phyloP scores from a whole-genome alignment of 2,797 vertebrate genomes.

The Peromyscus attwateri region DNA sequence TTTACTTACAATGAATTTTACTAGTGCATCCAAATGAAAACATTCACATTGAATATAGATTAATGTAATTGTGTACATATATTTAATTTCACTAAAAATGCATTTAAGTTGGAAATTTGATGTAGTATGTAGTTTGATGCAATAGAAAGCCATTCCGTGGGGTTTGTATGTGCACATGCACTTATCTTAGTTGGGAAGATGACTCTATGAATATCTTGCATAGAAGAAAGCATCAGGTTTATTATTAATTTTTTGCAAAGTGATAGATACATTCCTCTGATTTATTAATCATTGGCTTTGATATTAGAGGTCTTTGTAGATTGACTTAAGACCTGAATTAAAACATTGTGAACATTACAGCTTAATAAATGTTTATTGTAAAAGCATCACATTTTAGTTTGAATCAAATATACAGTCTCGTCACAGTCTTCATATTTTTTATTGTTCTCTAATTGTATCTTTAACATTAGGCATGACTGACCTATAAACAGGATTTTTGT shows the following conservation, averaged over 20 bases:
- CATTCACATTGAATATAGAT: neutral
- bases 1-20: neutral
- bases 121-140: constrained; percentile 67
- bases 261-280: constrained; percentile 82
- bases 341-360: constrained; percentile 84
- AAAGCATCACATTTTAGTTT: constrained; percentile 14
- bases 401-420: neutral
- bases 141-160: constrained; percentile 46
- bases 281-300: constrained; percentile 80
- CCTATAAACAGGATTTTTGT: neutral
- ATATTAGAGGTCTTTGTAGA: constrained; percentile 84
- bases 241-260: constrained; percentile 74
- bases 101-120: neutral
- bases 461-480: neutral
- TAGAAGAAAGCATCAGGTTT: constrained; percentile 66
- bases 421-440: neutral
- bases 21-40: neutral
- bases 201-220: constrained; percentile 55
- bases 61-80: neutral
- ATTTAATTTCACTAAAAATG: neutral
- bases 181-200: constrained; percentile 29
- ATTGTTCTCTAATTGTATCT: neutral
- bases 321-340: constrained; percentile 78
- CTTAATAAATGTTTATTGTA: constrained; percentile 87
- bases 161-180: neutral